Evolutionary conservation across 2,797 vertebrate genomes (phyloP).

Genomic region (Channa striata): DNA sequence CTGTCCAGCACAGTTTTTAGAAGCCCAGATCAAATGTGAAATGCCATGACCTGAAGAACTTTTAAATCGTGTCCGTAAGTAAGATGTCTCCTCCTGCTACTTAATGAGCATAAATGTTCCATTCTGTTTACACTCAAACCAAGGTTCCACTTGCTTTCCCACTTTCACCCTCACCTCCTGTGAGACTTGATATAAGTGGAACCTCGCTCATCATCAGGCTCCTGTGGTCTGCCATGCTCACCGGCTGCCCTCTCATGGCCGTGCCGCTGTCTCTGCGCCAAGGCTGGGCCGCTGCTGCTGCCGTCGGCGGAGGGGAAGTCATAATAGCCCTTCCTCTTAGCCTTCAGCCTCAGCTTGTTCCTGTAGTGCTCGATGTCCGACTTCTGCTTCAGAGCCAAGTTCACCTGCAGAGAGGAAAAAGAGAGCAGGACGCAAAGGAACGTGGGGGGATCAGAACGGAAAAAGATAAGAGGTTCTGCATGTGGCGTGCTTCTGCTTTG

Average conservation of each 20-base stretch:
- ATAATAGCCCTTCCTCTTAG: constrained; percentile 96
- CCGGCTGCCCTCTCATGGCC: constrained; percentile 85
- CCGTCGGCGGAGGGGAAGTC: constrained; percentile 88
- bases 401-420: constrained; percentile 85
- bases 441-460: constrained; percentile 18
- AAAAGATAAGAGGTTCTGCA: background rate
- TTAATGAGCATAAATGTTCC: constrained; percentile 3
- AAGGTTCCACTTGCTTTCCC: constrained; percentile 47
- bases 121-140: constrained; percentile 39
- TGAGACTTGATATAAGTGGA: constrained; percentile 92
- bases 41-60: background rate
- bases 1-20: background rate
- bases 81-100: constrained; percentile 5
- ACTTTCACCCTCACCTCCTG: constrained; percentile 87
- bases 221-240: constrained; percentile 88
- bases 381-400: constrained; percentile 97
- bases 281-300: constrained; percentile 77
- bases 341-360: constrained; percentile 97
- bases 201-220: constrained; percentile 89
- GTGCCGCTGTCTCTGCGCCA: constrained; percentile 85
- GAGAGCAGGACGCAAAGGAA: constrained; percentile 14
- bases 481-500: constrained; percentile 7
- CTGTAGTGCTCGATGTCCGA: constrained; percentile 99
- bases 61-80: background rate
- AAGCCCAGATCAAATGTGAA: constrained; percentile 23